Evolutionary conservation across 2,797 vertebrate genomes (phyloP).

Genomic region (Pachyuromys duprasi): DNA sequence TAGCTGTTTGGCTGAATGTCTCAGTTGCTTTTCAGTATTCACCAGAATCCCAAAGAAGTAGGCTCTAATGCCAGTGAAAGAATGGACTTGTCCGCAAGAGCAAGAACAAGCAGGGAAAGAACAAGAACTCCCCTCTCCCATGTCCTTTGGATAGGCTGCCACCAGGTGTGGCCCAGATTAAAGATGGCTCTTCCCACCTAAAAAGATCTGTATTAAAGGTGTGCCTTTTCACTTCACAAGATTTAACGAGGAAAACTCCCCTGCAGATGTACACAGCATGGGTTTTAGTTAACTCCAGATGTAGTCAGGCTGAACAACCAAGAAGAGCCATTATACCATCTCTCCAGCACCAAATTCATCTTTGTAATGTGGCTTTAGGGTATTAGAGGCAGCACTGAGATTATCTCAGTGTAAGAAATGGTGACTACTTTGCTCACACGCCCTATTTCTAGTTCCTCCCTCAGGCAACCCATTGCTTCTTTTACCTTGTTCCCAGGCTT

Average conservation of each 20-base stretch:
- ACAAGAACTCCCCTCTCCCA: background rate
- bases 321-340: background rate
- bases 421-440: rapidly evolving
- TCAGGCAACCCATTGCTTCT: background rate
- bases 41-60: background rate
- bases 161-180: background rate
- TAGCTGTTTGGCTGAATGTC: background rate
- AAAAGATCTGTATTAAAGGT: background rate
- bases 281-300: background rate
- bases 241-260: background rate
- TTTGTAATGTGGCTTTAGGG: background rate
- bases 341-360: background rate
- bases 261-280: background rate
- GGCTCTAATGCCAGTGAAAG: background rate
- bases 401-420: background rate
- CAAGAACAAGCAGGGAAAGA: background rate
- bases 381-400: background rate
- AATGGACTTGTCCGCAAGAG: background rate
- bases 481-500: background rate
- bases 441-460: background rate
- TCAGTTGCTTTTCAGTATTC: background rate
- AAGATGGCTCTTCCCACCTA: background rate
- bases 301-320: background rate
- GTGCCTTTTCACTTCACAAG: background rate
- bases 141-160: background rate